Conservation (phyloP, 2,888 invertebrate genomes). For the Perizoma flavofasciatum region DNA sequence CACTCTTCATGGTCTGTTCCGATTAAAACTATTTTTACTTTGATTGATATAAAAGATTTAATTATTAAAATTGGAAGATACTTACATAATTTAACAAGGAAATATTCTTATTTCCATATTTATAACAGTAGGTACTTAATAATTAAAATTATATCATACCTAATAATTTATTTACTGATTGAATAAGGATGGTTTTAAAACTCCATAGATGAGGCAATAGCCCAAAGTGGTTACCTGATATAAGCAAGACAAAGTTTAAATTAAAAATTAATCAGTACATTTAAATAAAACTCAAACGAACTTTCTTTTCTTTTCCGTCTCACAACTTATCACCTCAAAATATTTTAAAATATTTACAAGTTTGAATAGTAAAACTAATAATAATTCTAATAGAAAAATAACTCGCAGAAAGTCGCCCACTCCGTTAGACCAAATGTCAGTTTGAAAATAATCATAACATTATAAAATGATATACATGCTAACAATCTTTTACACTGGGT, state of each 20-base stretch:
- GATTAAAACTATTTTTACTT: constrained; percentile 23
- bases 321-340: constrained; percentile 29
- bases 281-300: constrained; percentile 76
- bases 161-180: constrained; percentile 3
- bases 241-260: constrained; percentile 70
- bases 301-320: constrained; percentile 56
- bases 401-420: constrained; percentile 43
- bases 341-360: constrained; percentile 40
- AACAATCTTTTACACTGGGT: constrained; percentile 55
- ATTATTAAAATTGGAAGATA: constrained; percentile 24
- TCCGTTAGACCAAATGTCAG: constrained; percentile 41
- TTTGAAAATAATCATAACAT: constrained; percentile 23
- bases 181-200: constrained; percentile 23
- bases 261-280: constrained; percentile 82
- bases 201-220: constrained; percentile 76
- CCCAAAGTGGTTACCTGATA: constrained; percentile 64
- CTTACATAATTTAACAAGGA: constrained; percentile 5
- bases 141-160: background rate
- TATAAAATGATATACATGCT: constrained; percentile 33
- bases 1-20: constrained; percentile 29
- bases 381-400: constrained; percentile 42
- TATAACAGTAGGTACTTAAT: background rate
- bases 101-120: constrained; percentile 11
- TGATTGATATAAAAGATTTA: constrained; percentile 28
- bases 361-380: constrained; percentile 41